These are phyloP conservation scores for Alexandromys fortis DNA, from an alignment of 2,113 vertebrate genomes.

Conservation along the genomic window DNA sequence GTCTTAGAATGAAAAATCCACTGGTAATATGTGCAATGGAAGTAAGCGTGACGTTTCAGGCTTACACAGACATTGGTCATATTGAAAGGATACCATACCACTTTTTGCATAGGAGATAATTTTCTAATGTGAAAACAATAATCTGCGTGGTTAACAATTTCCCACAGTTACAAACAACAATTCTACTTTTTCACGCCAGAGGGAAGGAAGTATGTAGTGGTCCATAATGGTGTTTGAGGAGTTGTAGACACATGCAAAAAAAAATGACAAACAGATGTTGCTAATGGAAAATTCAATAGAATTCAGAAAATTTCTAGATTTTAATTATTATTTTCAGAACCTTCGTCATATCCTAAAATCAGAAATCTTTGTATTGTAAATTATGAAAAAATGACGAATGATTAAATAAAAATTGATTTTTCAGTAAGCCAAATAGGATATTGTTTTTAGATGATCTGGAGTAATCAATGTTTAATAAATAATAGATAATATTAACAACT, in stretches of 20 bases:
- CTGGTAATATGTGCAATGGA: not conserved
- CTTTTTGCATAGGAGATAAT: fast-evolving
- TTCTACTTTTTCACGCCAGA: not conserved
- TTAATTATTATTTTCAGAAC: not conserved
- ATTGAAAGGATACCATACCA: not conserved
- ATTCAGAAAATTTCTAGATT: not conserved
- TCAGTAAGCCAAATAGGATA: not conserved
- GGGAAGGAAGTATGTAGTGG: not conserved
- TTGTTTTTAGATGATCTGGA: not conserved
- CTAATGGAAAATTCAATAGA: not conserved
- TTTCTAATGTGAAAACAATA: not conserved
- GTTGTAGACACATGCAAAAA: not conserved
- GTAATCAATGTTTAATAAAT: not conserved
- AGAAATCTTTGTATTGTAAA: not conserved
- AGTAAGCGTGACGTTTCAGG: not conserved
- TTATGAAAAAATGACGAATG: not conserved
- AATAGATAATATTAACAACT: not conserved
- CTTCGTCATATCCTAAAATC: fast-evolving
- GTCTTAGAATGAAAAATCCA: not conserved
- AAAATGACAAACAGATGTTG: not conserved
- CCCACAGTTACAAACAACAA: not conserved
- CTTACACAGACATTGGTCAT: not conserved
- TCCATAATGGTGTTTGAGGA: not conserved
- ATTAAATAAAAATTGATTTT: not conserved
- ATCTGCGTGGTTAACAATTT: not conserved